Evolutionary conservation across 2,888 invertebrate species (phyloP).

Genomic region (Oscheius sp.): DNA sequence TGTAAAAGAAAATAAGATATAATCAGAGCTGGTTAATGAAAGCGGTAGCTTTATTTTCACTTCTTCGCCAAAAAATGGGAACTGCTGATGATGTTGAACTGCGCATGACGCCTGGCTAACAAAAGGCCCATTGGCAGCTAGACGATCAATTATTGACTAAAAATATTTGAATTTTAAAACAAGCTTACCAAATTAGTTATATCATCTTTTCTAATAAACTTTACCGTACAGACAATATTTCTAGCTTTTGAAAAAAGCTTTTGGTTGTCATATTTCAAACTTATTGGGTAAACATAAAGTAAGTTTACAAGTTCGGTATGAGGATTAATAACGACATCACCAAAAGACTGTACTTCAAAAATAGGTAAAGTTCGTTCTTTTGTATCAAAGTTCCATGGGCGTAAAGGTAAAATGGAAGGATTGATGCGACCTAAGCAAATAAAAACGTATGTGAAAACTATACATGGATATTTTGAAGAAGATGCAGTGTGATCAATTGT

Average conservation of each 20-base stretch:
- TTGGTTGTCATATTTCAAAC: slow-evolving; percentile 63
- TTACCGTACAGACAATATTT: slow-evolving; percentile 90
- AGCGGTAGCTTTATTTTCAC: slow-evolving; percentile 89
- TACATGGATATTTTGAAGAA: slow-evolving; percentile 43
- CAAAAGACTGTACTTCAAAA: slow-evolving; percentile 85
- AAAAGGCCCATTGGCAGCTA: slow-evolving; percentile 58
- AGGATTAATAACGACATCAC: slow-evolving; percentile 75
- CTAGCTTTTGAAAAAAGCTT: slow-evolving; percentile 77
- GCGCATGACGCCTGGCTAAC: slow-evolving; percentile 52
- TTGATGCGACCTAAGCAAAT: slow-evolving; percentile 81
- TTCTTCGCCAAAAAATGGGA: slow-evolving; percentile 69
- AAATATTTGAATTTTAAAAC: background rate
- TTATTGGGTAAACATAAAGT: slow-evolving; percentile 87
- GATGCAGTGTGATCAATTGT: slow-evolving; percentile 37
- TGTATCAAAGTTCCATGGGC: slow-evolving; percentile 53
- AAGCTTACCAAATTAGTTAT: slow-evolving; percentile 76
- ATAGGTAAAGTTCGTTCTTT: slow-evolving; percentile 74
- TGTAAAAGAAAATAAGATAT: slow-evolving; percentile 91
- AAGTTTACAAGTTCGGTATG: slow-evolving; percentile 88
- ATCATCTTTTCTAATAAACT: slow-evolving; percentile 78
- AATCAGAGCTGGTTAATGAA: slow-evolving; percentile 85
- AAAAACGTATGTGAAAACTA: background rate
- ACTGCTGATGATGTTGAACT: slow-evolving; percentile 68
- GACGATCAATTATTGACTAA: slow-evolving; percentile 54
- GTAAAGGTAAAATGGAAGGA: slow-evolving; percentile 82